Percentiles rank a stretch among this genome's conserved stretches.
Evolutionary conservation across 64 coral and sea anemone species (phyloP).

Genomic region (Porites lutea): DNA sequence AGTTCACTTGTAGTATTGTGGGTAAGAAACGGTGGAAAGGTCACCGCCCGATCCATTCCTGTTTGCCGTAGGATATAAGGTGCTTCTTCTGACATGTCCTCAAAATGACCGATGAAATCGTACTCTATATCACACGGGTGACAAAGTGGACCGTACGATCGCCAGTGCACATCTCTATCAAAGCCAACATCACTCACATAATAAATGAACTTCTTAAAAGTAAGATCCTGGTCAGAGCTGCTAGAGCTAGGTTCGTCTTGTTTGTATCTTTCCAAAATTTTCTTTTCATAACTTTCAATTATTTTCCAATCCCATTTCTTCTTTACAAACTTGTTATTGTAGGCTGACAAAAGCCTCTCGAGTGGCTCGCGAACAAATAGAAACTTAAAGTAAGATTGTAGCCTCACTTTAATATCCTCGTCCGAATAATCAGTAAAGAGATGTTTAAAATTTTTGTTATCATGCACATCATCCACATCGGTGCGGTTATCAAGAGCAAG

Average conservation of each 20-base stretch:
- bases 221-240: not conserved
- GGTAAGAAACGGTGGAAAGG: not conserved
- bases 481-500: not conserved
- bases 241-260: not conserved
- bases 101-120: not conserved
- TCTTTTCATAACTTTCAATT: too few relatives aligned
- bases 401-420: not conserved
- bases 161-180: not conserved
- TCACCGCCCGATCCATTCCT: not conserved
- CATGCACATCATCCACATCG: not conserved
- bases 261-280: not conserved
- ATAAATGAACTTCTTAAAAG: not conserved
- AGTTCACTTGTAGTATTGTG: not conserved
- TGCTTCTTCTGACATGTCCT: not conserved
- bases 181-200: not conserved
- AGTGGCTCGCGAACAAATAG: too few relatives aligned
- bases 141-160: not conserved
- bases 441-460: not conserved
- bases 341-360: too few relatives aligned
- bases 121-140: not conserved
- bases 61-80: not conserved
- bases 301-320: too few relatives aligned
- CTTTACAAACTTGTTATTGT: too few relatives aligned
- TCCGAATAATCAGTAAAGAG: not conserved
- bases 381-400: conserved; percentile 24